Conservation (phyloP, 2,888 invertebrate species). For the Eudemis profundana region DNA sequence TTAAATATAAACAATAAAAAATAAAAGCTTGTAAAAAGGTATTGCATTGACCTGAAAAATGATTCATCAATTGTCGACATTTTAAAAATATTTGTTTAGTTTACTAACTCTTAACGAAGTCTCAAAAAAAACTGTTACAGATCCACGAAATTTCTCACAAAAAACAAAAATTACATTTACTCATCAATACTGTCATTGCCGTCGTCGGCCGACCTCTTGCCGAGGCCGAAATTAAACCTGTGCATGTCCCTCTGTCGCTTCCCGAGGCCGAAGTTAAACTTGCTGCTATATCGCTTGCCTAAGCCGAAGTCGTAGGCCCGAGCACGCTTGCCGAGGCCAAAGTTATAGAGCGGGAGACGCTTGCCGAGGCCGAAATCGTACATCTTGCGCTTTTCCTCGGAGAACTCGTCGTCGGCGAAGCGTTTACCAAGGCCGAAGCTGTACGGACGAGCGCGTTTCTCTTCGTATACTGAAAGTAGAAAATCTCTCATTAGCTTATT, state of each 20-base stretch:
- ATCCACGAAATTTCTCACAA: constrained; percentile 56
- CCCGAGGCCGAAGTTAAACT: constrained; percentile 86
- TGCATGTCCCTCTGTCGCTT: constrained; percentile 81
- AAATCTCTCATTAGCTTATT: background rate
- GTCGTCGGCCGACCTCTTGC: constrained; percentile 77
- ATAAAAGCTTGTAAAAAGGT: background rate
- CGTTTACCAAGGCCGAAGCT: constrained; percentile 90
- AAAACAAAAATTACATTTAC: constrained; percentile 56
- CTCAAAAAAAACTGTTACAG: constrained; percentile 24
- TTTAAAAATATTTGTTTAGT: constrained; percentile 7
- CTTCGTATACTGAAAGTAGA: constrained; percentile 65
- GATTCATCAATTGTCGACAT: too few species aligned
- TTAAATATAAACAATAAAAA: constrained; percentile 8
- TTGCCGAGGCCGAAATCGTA: constrained; percentile 81
- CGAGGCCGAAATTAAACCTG: constrained; percentile 85
- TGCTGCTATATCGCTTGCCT: constrained; percentile 80
- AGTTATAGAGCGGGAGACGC: constrained; percentile 74
- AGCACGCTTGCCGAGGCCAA: constrained; percentile 45
- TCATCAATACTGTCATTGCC: constrained; percentile 64
- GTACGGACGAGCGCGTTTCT: constrained; percentile 87
- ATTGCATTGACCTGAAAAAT: too few species aligned
- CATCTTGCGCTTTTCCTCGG: constrained; percentile 72
- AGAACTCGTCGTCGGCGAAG: constrained; percentile 66
- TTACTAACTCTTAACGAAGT: constrained; percentile 18
- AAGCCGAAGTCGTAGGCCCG: constrained; percentile 78